phyloP scores from a whole-genome alignment of 1,140 invertebrate genomes.

The Camponotus vicinus region DNA sequence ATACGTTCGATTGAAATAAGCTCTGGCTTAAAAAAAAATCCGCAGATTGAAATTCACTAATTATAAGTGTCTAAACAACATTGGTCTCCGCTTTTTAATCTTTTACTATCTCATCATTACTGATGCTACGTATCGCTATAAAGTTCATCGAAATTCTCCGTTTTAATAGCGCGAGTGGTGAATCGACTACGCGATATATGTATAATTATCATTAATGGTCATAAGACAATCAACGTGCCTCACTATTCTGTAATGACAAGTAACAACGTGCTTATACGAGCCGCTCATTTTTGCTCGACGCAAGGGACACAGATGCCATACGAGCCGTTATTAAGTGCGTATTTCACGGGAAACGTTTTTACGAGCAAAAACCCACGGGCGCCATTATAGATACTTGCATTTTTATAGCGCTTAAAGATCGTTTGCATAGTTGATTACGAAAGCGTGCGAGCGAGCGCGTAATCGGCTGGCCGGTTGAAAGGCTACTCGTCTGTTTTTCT shows the following conservation, averaged over 20 bases:
- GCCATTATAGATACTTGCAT: constrained; percentile 69
- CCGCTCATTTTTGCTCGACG: not conserved
- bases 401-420: constrained; percentile 73
- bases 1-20: not conserved
- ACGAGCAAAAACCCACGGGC: constrained; percentile 77
- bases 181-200: not conserved
- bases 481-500: not conserved
- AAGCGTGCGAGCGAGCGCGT: not conserved
- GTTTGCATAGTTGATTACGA: constrained; percentile 81
- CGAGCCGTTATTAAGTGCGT: constrained; percentile 68
- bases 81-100: not conserved
- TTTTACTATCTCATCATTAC: not conserved
- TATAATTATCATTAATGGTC: constrained; percentile 74
- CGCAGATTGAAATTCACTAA: constrained; percentile 19
- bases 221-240: constrained; percentile 22
- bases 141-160: not conserved
- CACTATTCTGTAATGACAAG: constrained; percentile 9
- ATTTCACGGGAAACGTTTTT: constrained; percentile 76
- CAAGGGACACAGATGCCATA: constrained; percentile 35
- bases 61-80: constrained; percentile 14
- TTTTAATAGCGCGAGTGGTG: constrained; percentile 21
- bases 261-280: constrained; percentile 6
- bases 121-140: not conserved
- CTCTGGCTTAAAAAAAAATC: not conserved
- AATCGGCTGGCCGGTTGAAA: not conserved